Evolutionary conservation across 1,140 invertebrate genomes (phyloP).

Genomic region (Tribolium castaneum): DNA sequence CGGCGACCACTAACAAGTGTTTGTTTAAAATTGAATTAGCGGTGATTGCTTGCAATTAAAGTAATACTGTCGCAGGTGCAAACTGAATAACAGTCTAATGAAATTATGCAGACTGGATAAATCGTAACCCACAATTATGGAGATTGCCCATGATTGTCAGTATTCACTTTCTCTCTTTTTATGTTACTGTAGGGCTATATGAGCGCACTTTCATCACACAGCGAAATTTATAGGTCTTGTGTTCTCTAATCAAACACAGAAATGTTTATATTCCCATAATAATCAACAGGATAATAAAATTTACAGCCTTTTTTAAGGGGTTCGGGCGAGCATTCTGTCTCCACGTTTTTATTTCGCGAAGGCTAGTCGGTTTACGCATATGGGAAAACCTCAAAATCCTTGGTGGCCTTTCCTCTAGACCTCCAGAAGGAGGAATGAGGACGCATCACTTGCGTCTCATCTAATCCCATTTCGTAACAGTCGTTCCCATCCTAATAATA

Average conservation of each 20-base stretch:
- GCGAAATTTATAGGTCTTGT: background rate
- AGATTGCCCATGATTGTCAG: constrained; percentile 6
- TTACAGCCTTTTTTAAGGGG: background rate
- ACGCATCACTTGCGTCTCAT: constrained; percentile 34
- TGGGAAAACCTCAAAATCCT: background rate
- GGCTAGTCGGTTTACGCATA: background rate
- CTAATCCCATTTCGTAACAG: constrained; percentile 39
- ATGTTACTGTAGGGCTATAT: background rate
- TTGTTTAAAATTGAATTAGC: constrained; percentile 5
- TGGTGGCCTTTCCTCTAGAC: background rate
- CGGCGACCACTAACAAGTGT: constrained; percentile 1
- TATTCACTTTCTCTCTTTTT: constrained; percentile 33
- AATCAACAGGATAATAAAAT: constrained; percentile 4
- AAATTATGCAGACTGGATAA: background rate
- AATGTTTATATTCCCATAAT: constrained; percentile 22
- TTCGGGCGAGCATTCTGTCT: background rate
- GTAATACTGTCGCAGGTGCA: constrained; percentile 1
- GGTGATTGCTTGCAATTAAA: constrained; percentile 6
- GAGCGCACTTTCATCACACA: constrained; percentile 2
- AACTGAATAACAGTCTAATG: constrained; percentile 25
- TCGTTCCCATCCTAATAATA: constrained; percentile 38
- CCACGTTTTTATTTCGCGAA: background rate
- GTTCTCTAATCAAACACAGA: background rate
- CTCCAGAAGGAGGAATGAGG: background rate
- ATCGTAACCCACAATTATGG: constrained; percentile 1